A percentile compares a stretch with the other conserved stretches of the same genome.
Evolutionary conservation across 2,888 invertebrate genomes (phyloP).

Genomic region (Notodonta dromedarius): DNA sequence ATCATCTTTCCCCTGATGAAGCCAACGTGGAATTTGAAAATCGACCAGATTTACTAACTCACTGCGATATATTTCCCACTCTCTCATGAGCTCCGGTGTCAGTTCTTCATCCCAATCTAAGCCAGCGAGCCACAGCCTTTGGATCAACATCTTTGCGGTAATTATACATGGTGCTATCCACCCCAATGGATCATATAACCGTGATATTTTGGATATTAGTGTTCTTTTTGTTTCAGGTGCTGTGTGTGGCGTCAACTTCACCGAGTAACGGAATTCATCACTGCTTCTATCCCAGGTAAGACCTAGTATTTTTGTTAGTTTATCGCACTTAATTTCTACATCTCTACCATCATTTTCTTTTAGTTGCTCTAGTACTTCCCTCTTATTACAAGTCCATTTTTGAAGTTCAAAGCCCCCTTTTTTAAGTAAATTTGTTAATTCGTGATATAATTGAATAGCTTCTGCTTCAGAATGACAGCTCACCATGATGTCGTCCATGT

Average conservation of each 20-base stretch:
- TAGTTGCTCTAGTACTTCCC: conserved; percentile 6
- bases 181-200: conserved; percentile 37
- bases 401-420: conserved; percentile 44
- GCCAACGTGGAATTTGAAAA: conserved; percentile 12
- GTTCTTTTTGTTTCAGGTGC: conserved; percentile 36
- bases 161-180: too few relatives aligned
- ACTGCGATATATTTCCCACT: conserved; percentile 28
- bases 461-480: conserved; percentile 25
- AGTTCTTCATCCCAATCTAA: conserved; percentile 35
- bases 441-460: conserved; percentile 19
- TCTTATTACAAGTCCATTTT: conserved; percentile 31
- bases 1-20: not conserved
- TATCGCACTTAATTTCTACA: conserved; percentile 25
- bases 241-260: conserved; percentile 9
- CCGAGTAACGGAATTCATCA: conserved; percentile 31
- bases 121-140: conserved; percentile 14
- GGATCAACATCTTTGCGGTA: conserved; percentile 33
- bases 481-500: conserved; percentile 33
- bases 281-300: conserved; percentile 37
- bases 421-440: conserved; percentile 30
- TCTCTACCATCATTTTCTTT: conserved; percentile 9
- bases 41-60: conserved; percentile 6
- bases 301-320: conserved; percentile 34
- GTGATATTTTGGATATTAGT: conserved; percentile 35
- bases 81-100: conserved; percentile 15